A percentile compares a stretch with the other conserved stretches of the same genome.
phyloP scores from a whole-genome alignment of 2,113 vertebrate genomes.

The Erpornis zantholeuca region DNA sequence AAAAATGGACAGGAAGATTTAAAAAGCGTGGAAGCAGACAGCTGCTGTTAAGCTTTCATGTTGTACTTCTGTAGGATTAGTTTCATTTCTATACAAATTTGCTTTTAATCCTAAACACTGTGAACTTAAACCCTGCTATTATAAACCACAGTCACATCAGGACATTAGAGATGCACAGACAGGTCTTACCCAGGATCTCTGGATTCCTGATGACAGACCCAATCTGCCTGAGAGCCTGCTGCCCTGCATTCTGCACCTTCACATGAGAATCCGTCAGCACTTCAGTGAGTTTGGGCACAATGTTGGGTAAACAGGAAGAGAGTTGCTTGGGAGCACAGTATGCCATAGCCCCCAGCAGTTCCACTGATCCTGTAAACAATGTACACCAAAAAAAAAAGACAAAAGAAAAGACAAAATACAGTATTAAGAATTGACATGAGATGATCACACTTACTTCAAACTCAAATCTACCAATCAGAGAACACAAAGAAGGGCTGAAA shows the following conservation, averaged over 20 bases:
- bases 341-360: conserved; percentile 95
- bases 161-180: neutral
- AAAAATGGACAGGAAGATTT: neutral
- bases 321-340: conserved; percentile 97
- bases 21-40: neutral
- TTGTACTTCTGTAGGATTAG: neutral
- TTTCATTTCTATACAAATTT: neutral
- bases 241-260: conserved; percentile 97
- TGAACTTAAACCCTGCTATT: neutral
- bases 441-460: neutral
- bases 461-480: neutral
- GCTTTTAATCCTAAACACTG: neutral
- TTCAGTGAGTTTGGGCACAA: conserved; percentile 96
- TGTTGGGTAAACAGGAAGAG: conserved; percentile 95
- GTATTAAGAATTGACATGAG: neutral
- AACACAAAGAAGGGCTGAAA: neutral
- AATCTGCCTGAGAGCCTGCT: conserved; percentile 94
- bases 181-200: conserved; percentile 88
- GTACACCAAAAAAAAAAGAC: neutral
- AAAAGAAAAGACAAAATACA: neutral
- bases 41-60: neutral
- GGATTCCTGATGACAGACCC: conserved; percentile 98
- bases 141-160: neutral
- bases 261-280: conserved; percentile 97
- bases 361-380: conserved; percentile 85